Percentiles rank a stretch among this genome's conserved stretches.
Conservation (phyloP, 2,113 vertebrate species). For the Lampris incognitus region DNA sequence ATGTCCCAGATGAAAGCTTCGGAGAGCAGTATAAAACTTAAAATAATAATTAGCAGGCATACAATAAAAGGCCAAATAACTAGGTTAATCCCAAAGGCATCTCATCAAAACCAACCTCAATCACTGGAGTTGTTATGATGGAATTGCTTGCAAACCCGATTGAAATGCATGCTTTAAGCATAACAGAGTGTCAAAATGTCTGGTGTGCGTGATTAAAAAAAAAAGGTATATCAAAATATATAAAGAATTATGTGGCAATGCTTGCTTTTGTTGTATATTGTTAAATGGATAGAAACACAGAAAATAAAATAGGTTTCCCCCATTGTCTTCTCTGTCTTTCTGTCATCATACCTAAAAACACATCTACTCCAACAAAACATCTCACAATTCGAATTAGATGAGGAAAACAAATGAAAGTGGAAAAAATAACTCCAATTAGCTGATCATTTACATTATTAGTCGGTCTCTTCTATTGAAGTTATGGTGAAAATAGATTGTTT, state of each 20-base stretch:
- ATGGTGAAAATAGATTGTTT: not conserved
- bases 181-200: too few species aligned
- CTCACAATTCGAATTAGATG: not conserved
- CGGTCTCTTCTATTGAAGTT: not conserved
- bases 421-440: not conserved
- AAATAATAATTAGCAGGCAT: not conserved
- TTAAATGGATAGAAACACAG: not conserved
- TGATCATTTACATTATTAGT: not conserved
- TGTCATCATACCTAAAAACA: too few species aligned
- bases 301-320: too few species aligned
- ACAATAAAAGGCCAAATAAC: too few species aligned
- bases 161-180: too few species aligned
- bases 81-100: too few species aligned
- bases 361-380: too few species aligned
- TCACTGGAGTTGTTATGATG: not conserved
- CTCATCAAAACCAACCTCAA: too few species aligned
- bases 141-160: not conserved
- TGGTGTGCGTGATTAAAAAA: too few species aligned
- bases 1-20: not conserved
- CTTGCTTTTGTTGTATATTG: not conserved
- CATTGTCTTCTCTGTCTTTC: too few species aligned
- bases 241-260: not conserved
- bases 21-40: not conserved
- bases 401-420: not conserved
- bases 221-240: too few species aligned